These are phyloP conservation scores for Euplagia quadripunctaria DNA, from an alignment of 2,888 invertebrate species.

Conservation along the genomic window DNA sequence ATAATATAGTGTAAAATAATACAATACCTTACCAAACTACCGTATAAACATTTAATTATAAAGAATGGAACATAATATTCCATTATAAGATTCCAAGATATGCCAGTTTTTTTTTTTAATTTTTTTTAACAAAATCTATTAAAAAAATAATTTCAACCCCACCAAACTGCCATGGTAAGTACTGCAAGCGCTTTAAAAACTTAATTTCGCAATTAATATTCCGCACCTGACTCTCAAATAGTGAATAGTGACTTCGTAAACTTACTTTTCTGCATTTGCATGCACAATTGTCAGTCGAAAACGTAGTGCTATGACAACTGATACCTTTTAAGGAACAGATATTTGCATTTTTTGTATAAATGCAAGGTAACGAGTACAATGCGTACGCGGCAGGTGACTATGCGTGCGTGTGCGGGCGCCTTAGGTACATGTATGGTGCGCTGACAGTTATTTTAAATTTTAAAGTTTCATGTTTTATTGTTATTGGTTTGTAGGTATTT, in stretches of 20 bases:
- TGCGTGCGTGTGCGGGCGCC: neutral
- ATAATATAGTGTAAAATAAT: too few relatives aligned
- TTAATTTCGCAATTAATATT: neutral
- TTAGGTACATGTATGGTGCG: neutral
- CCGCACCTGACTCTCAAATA: neutral
- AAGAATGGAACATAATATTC: too few relatives aligned
- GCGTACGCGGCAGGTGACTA: neutral
- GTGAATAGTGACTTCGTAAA: neutral
- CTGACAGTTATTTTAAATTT: neutral
- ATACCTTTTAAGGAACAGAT: neutral
- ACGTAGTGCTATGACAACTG: neutral
- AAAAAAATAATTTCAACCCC: neutral
- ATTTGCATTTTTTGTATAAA: neutral
- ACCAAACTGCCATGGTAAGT: neutral
- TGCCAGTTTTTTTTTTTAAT: too few relatives aligned
- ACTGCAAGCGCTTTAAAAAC: neutral
- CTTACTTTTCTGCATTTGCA: neutral
- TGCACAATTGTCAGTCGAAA: neutral
- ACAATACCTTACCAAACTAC: too few relatives aligned
- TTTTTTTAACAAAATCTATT: too few relatives aligned
- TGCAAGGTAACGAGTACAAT: slow-evolving; percentile 1
- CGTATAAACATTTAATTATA: too few relatives aligned
- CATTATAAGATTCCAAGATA: too few relatives aligned
- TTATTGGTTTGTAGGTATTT: too few relatives aligned
- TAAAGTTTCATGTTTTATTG: neutral